phyloP scores from a whole-genome alignment of 2,888 invertebrate species.

The Hoplodrina ambigua region DNA sequence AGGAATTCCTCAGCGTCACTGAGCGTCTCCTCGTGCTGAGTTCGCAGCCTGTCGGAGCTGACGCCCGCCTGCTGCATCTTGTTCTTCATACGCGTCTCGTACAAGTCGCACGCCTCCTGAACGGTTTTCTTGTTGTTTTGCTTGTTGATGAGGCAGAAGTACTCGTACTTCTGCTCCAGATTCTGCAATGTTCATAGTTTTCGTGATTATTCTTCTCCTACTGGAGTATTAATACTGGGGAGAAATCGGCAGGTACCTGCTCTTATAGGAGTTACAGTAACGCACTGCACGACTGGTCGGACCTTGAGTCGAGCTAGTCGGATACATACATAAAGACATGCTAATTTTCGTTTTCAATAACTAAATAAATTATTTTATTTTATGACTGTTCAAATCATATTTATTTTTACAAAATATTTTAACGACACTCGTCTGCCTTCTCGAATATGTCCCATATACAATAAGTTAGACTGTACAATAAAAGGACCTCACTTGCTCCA shows the following conservation, averaged over 20 bases:
- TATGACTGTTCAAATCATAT: too few species aligned
- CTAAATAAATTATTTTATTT: neutral
- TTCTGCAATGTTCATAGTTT: conserved; percentile 29
- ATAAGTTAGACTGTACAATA: neutral
- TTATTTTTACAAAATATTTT: neutral
- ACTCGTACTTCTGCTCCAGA: conserved; percentile 25
- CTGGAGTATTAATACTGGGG: neutral
- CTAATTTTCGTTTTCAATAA: neutral
- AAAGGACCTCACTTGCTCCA: conserved; percentile 35
- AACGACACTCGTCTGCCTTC: neutral
- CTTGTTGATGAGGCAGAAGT: conserved; percentile 31
- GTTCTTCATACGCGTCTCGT: conserved; percentile 32
- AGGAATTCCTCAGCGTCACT: conserved; percentile 41
- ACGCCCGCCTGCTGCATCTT: conserved; percentile 14
- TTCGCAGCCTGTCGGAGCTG: conserved; percentile 41
- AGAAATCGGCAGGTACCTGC: neutral
- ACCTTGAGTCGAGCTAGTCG: neutral
- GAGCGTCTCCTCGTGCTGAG: conserved; percentile 48
- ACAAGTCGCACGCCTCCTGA: conserved; percentile 34
- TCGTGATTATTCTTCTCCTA: neutral
- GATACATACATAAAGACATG: neutral
- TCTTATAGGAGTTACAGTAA: neutral
- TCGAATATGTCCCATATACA: neutral
- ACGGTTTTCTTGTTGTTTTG: conserved; percentile 42
- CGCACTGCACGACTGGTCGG: neutral